A percentile compares a stretch with the other conserved stretches of the same genome.
Conservation (phyloP, 2,888 invertebrate genomes). For the Neuroscelio doddi region DNA sequence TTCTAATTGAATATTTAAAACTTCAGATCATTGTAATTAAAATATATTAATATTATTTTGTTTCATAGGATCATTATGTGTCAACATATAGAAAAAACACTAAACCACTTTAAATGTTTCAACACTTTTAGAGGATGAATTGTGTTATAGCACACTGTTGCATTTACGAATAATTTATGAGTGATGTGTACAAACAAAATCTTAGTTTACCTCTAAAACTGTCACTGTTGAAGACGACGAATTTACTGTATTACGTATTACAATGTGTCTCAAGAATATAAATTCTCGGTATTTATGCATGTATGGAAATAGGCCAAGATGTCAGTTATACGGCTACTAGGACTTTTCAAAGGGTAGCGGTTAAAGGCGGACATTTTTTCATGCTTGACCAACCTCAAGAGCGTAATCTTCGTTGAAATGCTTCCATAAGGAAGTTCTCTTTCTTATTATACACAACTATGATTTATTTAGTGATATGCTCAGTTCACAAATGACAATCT, state of each 20-base stretch:
- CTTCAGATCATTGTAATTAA: no score
- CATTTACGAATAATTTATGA: no score
- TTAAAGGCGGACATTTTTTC: constrained; percentile 62
- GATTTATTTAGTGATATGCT: constrained; percentile 31
- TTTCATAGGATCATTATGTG: no score
- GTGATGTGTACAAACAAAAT: no score
- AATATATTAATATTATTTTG: no score
- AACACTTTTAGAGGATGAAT: no score
- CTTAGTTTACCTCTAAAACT: not conserved
- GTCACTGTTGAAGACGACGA: constrained; percentile 18
- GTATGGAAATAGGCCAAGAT: constrained; percentile 60
- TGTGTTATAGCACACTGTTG: no score
- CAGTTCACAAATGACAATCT: constrained; percentile 21
- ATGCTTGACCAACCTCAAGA: constrained; percentile 60
- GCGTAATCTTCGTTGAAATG: constrained; percentile 50
- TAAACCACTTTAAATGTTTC: not conserved
- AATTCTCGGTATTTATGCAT: constrained; percentile 58
- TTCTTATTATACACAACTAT: constrained; percentile 20
- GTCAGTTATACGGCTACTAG: constrained; percentile 51
- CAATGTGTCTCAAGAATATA: constrained; percentile 23
- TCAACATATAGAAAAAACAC: no score
- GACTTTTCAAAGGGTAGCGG: constrained; percentile 63
- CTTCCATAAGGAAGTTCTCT: constrained; percentile 19
- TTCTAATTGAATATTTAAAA: no score
- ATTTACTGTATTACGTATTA: constrained; percentile 5